Evolutionary conservation across 1,140 invertebrate genomes (phyloP).

Genomic region (Limonius californicus): DNA sequence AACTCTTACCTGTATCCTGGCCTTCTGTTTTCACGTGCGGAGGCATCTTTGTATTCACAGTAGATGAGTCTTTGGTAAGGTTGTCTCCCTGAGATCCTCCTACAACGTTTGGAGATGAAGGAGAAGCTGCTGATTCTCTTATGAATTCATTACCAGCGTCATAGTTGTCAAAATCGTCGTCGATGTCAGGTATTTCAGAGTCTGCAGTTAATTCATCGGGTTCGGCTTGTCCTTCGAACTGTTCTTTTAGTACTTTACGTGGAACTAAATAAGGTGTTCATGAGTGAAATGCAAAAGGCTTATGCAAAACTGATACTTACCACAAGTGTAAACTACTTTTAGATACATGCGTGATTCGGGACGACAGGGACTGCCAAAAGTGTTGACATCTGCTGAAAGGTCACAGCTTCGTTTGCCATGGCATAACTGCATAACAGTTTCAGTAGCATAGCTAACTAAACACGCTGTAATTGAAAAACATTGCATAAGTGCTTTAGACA

Average conservation of each 20-base stretch:
- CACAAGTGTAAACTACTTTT: slow-evolving; percentile 89
- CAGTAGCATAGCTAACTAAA: slow-evolving; percentile 79
- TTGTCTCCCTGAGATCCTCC: slow-evolving; percentile 31
- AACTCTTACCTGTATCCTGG: slow-evolving; percentile 14
- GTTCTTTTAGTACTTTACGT: slow-evolving; percentile 73
- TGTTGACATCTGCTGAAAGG: slow-evolving; percentile 74
- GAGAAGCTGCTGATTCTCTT: slow-evolving; percentile 42
- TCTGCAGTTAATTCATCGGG: slow-evolving; percentile 61
- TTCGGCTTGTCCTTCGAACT: slow-evolving; percentile 69
- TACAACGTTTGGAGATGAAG: slow-evolving; percentile 35
- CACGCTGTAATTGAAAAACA: slow-evolving; percentile 63
- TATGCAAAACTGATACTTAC: slow-evolving; percentile 58
- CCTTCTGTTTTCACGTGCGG: slow-evolving; percentile 15
- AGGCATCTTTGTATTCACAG: slow-evolving; percentile 25
- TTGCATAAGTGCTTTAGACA: slow-evolving; percentile 53
- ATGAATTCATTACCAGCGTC: slow-evolving; percentile 50
- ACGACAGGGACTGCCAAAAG: slow-evolving; percentile 83
- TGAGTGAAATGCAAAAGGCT: neutral
- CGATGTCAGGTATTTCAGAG: slow-evolving; percentile 36
- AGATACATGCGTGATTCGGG: slow-evolving; percentile 82
- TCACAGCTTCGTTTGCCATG: slow-evolving; percentile 83
- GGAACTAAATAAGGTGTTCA: slow-evolving; percentile 59
- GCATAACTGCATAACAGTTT: slow-evolving; percentile 84
- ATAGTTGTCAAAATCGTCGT: slow-evolving; percentile 49
- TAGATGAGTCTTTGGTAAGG: slow-evolving; percentile 31